Conservation (phyloP, 2,113 vertebrate species). For the Barnardius zonarius region DNA sequence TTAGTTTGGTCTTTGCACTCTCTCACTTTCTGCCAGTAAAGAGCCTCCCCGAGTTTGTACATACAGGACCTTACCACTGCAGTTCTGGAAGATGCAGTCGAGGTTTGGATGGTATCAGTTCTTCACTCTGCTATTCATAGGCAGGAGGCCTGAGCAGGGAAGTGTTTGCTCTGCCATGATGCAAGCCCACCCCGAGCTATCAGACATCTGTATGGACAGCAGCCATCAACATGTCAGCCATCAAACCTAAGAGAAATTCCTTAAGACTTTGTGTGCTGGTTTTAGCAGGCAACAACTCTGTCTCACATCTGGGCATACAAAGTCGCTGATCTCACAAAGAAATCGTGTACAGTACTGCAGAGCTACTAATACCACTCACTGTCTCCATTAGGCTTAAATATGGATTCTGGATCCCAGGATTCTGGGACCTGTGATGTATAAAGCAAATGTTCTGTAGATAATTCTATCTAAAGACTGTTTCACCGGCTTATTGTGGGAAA, state of each 20-base stretch:
- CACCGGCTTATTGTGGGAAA: not conserved
- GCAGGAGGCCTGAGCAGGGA: not conserved
- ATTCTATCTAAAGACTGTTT: not conserved
- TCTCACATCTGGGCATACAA: not conserved
- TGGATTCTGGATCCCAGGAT: not conserved
- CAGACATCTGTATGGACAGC: not conserved
- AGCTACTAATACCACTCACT: not conserved
- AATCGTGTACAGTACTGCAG: not conserved
- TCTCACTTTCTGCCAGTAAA: not conserved
- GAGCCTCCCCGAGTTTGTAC: rapidly evolving
- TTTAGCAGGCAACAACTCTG: not conserved
- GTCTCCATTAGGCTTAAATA: not conserved
- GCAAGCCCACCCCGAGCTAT: not conserved
- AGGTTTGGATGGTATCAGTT: not conserved
- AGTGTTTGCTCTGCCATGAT: rapidly evolving
- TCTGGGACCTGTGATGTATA: not conserved
- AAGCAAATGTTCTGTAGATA: not conserved
- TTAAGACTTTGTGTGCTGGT: not conserved
- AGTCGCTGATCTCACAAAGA: not conserved
- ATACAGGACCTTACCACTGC: not conserved
- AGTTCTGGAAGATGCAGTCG: not conserved
- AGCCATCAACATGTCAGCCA: not conserved
- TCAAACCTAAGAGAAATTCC: not conserved
- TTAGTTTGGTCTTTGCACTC: not conserved
- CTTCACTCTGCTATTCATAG: not conserved